phyloP scores from a whole-genome alignment of 1,140 invertebrate species.

The Copidosoma floridanum region DNA sequence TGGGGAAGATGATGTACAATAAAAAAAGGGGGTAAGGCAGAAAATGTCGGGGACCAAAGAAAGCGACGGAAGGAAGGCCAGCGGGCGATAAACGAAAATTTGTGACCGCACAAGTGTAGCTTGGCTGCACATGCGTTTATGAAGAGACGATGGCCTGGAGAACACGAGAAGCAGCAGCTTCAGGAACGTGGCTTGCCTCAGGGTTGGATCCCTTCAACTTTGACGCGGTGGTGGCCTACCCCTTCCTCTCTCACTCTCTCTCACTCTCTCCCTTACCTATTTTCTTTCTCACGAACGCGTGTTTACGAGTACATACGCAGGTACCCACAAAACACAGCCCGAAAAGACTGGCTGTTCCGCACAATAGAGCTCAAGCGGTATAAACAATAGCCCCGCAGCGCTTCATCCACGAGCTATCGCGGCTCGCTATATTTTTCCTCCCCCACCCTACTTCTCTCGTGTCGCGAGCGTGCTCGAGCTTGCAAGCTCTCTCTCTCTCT shows the following conservation, averaged over 20 bases:
- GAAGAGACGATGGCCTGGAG: too few relatives aligned
- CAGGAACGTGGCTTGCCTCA: too few relatives aligned
- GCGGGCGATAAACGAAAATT: conserved; percentile 16
- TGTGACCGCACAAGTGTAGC: conserved; percentile 6
- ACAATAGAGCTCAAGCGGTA: neutral
- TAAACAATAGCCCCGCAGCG: conserved; percentile 6
- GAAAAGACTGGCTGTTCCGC: neutral
- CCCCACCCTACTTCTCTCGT: neutral
- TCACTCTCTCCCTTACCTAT: too few relatives aligned
- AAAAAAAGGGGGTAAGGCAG: too few relatives aligned
- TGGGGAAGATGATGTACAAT: too few relatives aligned
- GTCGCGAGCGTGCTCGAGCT: too few relatives aligned
- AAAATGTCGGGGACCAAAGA: neutral
- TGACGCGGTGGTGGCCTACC: neutral
- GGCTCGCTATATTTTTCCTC: conserved; percentile 6
- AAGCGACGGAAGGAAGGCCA: conserved; percentile 15
- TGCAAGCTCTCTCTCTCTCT: neutral
- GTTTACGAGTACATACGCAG: too few relatives aligned
- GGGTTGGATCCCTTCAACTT: conserved; percentile 8
- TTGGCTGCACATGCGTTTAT: too few relatives aligned
- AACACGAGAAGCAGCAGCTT: too few relatives aligned
- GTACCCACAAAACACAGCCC: neutral
- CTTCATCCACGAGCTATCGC: neutral
- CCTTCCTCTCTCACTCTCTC: neutral
- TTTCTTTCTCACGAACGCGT: too few relatives aligned